Conservation (phyloP, 2,113 vertebrate genomes). For the Pundamilia nyererei region DNA sequence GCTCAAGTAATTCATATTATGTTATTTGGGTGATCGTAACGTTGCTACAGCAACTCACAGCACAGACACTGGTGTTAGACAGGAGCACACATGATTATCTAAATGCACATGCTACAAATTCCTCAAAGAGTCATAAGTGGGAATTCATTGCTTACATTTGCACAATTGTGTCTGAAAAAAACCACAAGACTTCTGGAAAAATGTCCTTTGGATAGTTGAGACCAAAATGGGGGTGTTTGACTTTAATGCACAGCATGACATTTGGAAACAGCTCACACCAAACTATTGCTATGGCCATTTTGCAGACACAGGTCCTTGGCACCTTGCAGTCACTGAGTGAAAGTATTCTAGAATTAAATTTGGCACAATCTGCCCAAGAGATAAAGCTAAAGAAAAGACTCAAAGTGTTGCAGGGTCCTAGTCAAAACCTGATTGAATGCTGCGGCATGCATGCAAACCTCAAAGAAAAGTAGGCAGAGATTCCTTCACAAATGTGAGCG, state of each 20-base stretch:
- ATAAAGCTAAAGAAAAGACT: background rate
- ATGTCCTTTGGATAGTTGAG: background rate
- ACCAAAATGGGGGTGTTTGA: background rate
- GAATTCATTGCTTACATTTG: background rate
- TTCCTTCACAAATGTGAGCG: background rate
- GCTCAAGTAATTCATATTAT: background rate
- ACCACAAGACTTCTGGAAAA: accelerated
- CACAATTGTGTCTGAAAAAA: background rate
- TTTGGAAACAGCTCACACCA: background rate
- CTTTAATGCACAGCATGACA: background rate
- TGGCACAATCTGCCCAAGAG: background rate
- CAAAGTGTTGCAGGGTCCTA: background rate
- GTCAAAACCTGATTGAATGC: background rate
- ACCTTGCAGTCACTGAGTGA: background rate
- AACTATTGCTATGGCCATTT: background rate
- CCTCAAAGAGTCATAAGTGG: background rate
- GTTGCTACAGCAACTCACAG: background rate
- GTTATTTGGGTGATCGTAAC: background rate
- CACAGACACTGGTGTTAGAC: background rate
- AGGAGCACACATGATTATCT: background rate
- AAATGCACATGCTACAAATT: background rate
- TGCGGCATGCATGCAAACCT: background rate
- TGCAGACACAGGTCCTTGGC: background rate
- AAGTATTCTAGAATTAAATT: background rate
- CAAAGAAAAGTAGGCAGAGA: background rate